Base-by-base conservation (phyloP, 92 coral and sea anemone genomes). In the Galaxea fascicularis region DNA sequence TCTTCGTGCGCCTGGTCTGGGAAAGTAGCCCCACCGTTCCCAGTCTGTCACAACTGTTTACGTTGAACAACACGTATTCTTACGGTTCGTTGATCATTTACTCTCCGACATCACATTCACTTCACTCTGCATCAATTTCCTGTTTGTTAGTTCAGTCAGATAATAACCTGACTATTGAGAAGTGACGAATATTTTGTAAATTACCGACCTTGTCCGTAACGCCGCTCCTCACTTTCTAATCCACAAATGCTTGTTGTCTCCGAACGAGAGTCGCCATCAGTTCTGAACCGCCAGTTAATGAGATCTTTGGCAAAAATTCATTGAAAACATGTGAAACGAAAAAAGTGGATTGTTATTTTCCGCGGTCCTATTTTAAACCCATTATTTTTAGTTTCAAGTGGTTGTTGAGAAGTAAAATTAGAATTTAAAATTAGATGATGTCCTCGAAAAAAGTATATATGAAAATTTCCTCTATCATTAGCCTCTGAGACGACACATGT, bases 171-270 rank as follows among this genome's bases (percentile, higher is more conserved):
- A 35, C 6, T 35, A 17, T 8, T 10, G 26, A 9, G 68, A 63
- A 22, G 10, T 63, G 18, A 25, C 10, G 13, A 56, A 18, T 35
- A 1, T 0, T 44, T n/a, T 11, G 44, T n/a, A 68, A 39, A 35
- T 29, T 74, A 74, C n/a, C n/a, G n/a, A n/a, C 78, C 78, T 52
- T 74, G 78, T 74, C 78, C 78, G 14, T 16, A 52, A 15, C n/a
- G 65, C 28, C 16, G 26, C 59, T 29, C 35, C 59, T 74, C 44
- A 20, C 45, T 29, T 47, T 26, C 46, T 17, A 74, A 52, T 11
- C 78, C 78, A 54, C 78, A 74, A n/a, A 53, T 74, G 27, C 10
- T 29, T 71, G 20, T 22, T 28, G 64, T 29, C 29, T 29, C 64
- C 26, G 46, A 10, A 16, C 8, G 17, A 52, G 64, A 8, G 3